Evolutionary conservation across 2,888 invertebrate species (phyloP), one percentile per base, ranked within the genome.

Genomic region (Stenurella melanura): DNA sequence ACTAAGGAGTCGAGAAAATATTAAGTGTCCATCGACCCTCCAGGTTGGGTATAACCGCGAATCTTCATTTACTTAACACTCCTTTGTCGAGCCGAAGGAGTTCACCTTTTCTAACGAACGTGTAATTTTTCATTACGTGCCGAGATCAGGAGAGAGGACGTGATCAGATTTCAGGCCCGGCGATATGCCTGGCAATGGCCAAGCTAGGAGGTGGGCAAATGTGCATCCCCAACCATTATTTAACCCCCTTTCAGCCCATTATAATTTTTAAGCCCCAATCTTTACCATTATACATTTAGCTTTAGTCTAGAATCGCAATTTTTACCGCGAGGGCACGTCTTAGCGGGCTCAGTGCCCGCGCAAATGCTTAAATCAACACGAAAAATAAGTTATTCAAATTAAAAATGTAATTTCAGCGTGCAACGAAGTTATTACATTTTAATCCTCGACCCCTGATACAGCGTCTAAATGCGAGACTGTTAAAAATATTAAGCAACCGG

Each of bases 181-280:
- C 81, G 83, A 84, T 85, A 82, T 76, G 77, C 71, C 72, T 75
- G 77, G 77, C 72, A 71, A 77, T 68, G 79, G 78, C 78, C 80
- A 75, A 75, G 77, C 75, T 70, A 69, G 67, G 58, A 63, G 75
- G 73, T 70, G 67, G 73, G 64, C 56, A 78, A 73, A 66, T 69
- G 74, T 15, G 73, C 73, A 61, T 58, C 74, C 90, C 90, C 90
- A 89, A 89, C 90, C 90, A 89, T 86, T 85, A 90, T 90, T 89
- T 87, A 86, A 85, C 87, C 86, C 86, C 76, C 87, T 88, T 87
- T 87, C 87, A 85, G 86, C 83, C 92, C 92, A 93, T 93, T 93
- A 93, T 93, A 93, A 93, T 93, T 93, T 93, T 93, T 93, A 93
- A 93, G 93, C 93, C 90, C 92, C 93, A 92, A 93, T 93, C 93